Evolutionary conservation across 2,888 invertebrate genomes (phyloP).

Genomic region (Mythimna albipuncta): DNA sequence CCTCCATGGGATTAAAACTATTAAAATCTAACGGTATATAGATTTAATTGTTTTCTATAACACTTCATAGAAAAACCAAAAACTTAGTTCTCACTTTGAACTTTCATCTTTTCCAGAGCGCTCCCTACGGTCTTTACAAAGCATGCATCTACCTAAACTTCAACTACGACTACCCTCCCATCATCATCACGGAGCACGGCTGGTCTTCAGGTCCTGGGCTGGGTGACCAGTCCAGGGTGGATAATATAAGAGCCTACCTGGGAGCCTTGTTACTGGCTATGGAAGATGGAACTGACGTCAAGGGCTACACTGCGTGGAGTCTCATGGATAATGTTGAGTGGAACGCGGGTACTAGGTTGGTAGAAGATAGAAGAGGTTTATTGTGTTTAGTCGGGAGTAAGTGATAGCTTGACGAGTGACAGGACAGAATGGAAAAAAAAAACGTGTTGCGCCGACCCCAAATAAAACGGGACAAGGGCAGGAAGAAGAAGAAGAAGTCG

Average conservation of each 20-base stretch:
- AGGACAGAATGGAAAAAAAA: too few relatives aligned
- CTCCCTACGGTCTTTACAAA: constrained; percentile 83
- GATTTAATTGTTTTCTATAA: too few relatives aligned
- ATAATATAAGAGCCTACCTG: constrained; percentile 82
- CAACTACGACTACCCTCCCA: constrained; percentile 76
- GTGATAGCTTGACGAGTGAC: too few relatives aligned
- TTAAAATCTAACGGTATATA: too few relatives aligned
- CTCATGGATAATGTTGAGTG: constrained; percentile 93
- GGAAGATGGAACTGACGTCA: constrained; percentile 86
- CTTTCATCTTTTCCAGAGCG: constrained; percentile 72
- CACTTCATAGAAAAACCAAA: too few relatives aligned
- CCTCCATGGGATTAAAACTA: too few relatives aligned
- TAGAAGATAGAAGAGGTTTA: constrained; percentile 11
- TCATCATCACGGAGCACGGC: constrained; percentile 91
- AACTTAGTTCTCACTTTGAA: neutral
- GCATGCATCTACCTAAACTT: constrained; percentile 77
- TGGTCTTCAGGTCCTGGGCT: constrained; percentile 85
- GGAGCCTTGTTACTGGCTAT: constrained; percentile 85
- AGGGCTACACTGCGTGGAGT: constrained; percentile 92
- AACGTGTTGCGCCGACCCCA: too few relatives aligned
- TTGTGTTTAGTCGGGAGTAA: neutral
- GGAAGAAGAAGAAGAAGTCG: too few relatives aligned
- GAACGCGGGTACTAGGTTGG: constrained; percentile 90
- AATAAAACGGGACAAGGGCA: too few relatives aligned
- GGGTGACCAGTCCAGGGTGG: constrained; percentile 83